Evolutionary conservation across 2,113 vertebrate species (phyloP), one percentile per base, ranked within the genome.

Genomic region (Laticauda laticaudata): DNA sequence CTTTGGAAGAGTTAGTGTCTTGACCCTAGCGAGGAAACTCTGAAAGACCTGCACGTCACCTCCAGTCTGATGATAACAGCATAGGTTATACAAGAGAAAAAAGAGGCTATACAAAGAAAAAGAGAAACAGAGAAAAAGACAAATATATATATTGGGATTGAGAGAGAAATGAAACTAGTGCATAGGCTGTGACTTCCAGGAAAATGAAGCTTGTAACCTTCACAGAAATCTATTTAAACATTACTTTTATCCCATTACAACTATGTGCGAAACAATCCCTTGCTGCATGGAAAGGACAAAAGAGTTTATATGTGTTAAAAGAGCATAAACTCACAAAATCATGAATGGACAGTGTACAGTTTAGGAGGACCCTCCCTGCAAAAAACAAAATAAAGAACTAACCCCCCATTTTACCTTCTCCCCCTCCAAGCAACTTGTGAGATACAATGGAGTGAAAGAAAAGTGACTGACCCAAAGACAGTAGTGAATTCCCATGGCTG

Each of bases 251-350:
- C 0, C 18, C 69, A 53, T 24, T 4, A 34, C 9, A 75, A 51
- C 61, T 88, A 3, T 34, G n/a, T 9, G 89, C 92, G 26, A 51
- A 91, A 75, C 75, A 8, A 69, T 18, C 2, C n/a, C 20, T 81
- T 15, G 0, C 0, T 4, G 86, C 59, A 48, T 11, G 88, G 26
- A 51, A 3, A 11, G 53, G 92, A 75, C 55, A 89, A 86, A n/a
- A 0, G 0, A 29, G 34, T 1, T 26, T 45, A 43, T 21, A 43
- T 39, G n/a, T 54, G 86, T 11, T 0, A 53, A 64, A 75, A 88
- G 59, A 87, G 0, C 1, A 53, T 21, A 11, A 55, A 91, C 29
- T 24, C 9, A 56, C 12, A 26, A 23, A 21, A 39, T 43, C 34
- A 39, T 43, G 34, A 21, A 21, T 81, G 34, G 75, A 21, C 34